Percentiles rank a stretch among this genome's conserved stretches.
phyloP scores from a whole-genome alignment of 2,888 invertebrate species.

The Temnothorax rugatulus region DNA sequence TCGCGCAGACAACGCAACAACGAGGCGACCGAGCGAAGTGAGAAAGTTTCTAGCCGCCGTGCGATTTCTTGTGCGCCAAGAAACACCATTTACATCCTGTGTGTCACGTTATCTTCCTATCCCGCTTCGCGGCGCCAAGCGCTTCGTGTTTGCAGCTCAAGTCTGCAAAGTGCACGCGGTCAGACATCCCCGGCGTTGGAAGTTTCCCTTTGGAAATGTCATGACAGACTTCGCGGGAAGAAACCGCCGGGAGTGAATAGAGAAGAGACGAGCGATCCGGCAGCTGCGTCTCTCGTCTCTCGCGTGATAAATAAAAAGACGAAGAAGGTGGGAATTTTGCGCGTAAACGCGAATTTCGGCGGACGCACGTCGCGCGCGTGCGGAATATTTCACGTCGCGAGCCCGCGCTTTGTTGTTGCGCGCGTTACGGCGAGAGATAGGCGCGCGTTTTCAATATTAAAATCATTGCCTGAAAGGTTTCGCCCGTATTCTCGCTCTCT shows the following conservation, averaged over 20 bases:
- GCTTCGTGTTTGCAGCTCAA: slow-evolving; percentile 38
- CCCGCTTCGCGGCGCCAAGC: slow-evolving; percentile 53
- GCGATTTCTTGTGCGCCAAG: slow-evolving; percentile 65
- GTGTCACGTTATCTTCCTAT: slow-evolving; percentile 69
- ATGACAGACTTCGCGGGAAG: slow-evolving; percentile 52
- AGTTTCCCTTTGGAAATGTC: slow-evolving; percentile 59
- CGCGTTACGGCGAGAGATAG: slow-evolving; percentile 18
- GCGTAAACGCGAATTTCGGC: slow-evolving; percentile 29
- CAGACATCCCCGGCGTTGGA: slow-evolving; percentile 53
- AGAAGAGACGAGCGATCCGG: slow-evolving; percentile 23
- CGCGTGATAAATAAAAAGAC: not conserved
- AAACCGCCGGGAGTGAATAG: slow-evolving; percentile 22
- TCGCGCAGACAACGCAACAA: slow-evolving; percentile 54
- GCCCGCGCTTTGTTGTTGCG: not conserved
- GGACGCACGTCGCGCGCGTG: slow-evolving; percentile 10
- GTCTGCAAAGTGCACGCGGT: slow-evolving; percentile 62
- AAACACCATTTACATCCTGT: slow-evolving; percentile 71
- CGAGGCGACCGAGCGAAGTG: slow-evolving; percentile 62
- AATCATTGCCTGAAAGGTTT: slow-evolving; percentile 52
- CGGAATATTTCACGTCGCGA: slow-evolving; percentile 48
- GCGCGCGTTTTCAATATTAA: slow-evolving; percentile 58
- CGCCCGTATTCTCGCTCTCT: not conserved
- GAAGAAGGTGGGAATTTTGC: not conserved
- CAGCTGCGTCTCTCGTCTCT: not conserved
- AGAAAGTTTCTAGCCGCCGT: slow-evolving; percentile 75